phyloP scores from a whole-genome alignment of 2,113 vertebrate species.

The Micromys minutus region DNA sequence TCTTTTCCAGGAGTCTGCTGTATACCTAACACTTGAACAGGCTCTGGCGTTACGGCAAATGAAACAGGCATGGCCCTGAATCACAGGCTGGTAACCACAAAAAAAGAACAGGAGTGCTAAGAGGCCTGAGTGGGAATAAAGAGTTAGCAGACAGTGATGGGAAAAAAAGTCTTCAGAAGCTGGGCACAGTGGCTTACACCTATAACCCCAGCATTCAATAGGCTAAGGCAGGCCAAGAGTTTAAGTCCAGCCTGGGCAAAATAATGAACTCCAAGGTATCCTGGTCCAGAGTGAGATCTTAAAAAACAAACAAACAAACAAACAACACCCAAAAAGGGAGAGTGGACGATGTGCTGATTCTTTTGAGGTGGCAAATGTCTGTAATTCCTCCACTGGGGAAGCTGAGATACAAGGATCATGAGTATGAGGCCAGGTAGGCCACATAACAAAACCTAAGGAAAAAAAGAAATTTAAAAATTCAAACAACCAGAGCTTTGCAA shows the following conservation, averaged over 20 bases:
- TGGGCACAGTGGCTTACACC: background rate
- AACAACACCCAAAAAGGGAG: background rate
- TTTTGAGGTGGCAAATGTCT: background rate
- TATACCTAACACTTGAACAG: background rate
- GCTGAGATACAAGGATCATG: background rate
- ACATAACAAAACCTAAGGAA: background rate
- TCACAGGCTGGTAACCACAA: background rate
- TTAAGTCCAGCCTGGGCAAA: background rate
- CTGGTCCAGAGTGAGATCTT: background rate
- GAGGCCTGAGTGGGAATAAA: background rate
- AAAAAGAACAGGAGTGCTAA: background rate
- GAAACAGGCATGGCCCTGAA: background rate
- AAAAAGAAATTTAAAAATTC: background rate
- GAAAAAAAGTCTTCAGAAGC: background rate
- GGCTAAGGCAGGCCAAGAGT: background rate
- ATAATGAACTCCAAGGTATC: background rate
- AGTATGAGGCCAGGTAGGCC: background rate
- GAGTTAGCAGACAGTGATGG: background rate
- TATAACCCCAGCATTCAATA: background rate
- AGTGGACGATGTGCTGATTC: background rate
- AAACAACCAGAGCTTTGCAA: background rate
- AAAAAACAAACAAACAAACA: background rate
- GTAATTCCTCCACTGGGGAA: background rate
- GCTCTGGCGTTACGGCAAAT: background rate
- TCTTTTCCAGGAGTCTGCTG: background rate